phyloP scores from a whole-genome alignment of 2,888 invertebrate genomes.

The Eupithecia subfuscata region DNA sequence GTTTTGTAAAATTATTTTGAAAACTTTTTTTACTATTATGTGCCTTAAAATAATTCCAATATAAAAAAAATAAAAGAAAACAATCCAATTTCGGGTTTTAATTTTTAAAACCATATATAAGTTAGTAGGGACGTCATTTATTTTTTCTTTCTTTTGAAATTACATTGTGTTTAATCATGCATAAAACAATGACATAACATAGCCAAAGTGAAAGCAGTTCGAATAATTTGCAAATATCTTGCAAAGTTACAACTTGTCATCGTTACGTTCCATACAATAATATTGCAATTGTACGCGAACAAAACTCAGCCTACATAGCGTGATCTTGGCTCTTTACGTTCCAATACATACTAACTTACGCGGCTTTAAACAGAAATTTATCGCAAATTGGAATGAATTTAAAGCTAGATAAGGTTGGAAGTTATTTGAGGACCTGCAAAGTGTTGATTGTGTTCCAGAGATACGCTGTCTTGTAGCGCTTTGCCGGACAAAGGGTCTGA shows the following conservation, averaged over 20 bases:
- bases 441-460: constrained; percentile 48
- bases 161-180: background rate
- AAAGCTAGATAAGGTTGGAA: constrained; percentile 36
- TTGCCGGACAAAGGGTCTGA: constrained; percentile 66
- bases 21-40: too few species aligned
- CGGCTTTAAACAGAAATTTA: constrained; percentile 19
- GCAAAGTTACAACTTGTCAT: constrained; percentile 63
- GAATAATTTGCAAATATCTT: constrained; percentile 37
- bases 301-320: constrained; percentile 66
- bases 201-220: background rate
- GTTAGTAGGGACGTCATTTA: background rate
- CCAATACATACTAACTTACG: constrained; percentile 47
- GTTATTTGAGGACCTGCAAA: constrained; percentile 25
- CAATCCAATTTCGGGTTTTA: background rate
- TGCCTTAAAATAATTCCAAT: too few species aligned
- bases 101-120: background rate
- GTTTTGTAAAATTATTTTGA: too few species aligned
- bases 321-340: constrained; percentile 74
- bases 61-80: too few species aligned
- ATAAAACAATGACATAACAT: background rate
- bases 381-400: constrained; percentile 30
- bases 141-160: background rate
- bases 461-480: constrained; percentile 59
- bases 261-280: constrained; percentile 61
- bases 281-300: constrained; percentile 67